Percentiles rank a stretch among this genome's conserved stretches.
phyloP scores from a whole-genome alignment of 92 coral and sea anemone genomes.

The Scolanthus callimorphus region DNA sequence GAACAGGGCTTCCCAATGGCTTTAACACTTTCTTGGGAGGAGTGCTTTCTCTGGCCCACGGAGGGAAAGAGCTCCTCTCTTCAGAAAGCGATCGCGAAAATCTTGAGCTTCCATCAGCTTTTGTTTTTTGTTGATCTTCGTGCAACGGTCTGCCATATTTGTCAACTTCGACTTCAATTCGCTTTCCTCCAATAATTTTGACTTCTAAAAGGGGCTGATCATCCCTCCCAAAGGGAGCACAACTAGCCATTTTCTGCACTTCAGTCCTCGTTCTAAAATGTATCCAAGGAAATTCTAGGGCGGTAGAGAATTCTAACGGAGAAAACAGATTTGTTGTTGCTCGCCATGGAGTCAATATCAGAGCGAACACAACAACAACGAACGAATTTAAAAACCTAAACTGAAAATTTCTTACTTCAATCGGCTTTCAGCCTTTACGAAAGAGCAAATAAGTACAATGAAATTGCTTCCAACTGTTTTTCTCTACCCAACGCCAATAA shows the following conservation, averaged over 20 bases:
- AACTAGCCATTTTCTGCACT: conserved; percentile 66
- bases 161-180: conserved; percentile 67
- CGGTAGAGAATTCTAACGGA: not conserved
- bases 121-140: not conserved
- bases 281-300: too few species aligned
- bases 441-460: too few species aligned
- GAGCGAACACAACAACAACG: too few species aligned
- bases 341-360: too few species aligned
- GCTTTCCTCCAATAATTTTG: conserved; percentile 78
- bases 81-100: conserved; percentile 21
- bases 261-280: not conserved
- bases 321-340: too few species aligned
- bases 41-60: conserved; percentile 61
- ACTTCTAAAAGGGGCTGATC: conserved; percentile 79
- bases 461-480: too few species aligned
- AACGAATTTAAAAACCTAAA: too few species aligned
- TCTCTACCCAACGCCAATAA: too few species aligned
- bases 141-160: conserved; percentile 54
- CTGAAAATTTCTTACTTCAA: too few species aligned
- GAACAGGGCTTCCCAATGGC: conserved; percentile 18
- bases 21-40: conserved; percentile 65
- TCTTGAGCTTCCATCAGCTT: conserved; percentile 4
- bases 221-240: conserved; percentile 87
- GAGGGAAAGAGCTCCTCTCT: conserved; percentile 44
- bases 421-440: too few species aligned